Conservation (phyloP, 2,888 invertebrate species). For the Capitulum mitella region DNA sequence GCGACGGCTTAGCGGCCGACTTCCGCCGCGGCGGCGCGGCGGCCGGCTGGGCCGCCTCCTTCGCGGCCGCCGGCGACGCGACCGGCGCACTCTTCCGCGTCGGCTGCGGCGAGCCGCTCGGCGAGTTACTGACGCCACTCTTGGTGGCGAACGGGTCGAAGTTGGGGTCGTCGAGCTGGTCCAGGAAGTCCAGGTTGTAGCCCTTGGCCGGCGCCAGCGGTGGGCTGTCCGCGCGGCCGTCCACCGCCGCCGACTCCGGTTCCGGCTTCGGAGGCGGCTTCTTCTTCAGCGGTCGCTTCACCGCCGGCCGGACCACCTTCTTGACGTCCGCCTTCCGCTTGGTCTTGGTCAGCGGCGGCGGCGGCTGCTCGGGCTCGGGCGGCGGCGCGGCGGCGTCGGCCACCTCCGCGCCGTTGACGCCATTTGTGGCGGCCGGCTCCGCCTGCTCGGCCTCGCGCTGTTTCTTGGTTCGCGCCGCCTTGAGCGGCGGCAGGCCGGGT, state of each 20-base stretch:
- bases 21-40: background rate
- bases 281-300: background rate
- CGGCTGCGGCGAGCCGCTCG: constrained; percentile 26
- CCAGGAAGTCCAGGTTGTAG: constrained; percentile 34
- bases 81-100: background rate
- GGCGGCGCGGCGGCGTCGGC: background rate
- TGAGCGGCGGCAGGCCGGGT: background rate
- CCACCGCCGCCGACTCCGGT: background rate
- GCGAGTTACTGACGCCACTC: constrained; percentile 30
- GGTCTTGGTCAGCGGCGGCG: background rate
- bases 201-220: background rate
- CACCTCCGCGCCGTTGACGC: background rate
- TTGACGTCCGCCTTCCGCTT: constrained; percentile 2
- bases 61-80: background rate
- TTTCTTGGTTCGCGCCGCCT: background rate
- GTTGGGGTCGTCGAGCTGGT: constrained; percentile 34
- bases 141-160: constrained; percentile 35
- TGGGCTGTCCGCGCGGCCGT: background rate
- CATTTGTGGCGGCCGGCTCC: background rate
- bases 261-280: background rate
- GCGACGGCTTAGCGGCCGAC: background rate
- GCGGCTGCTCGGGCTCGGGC: background rate
- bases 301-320: background rate
- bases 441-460: background rate
- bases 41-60: background rate